These are phyloP conservation scores for Thumatha senex DNA, from an alignment of 2,888 invertebrate genomes.

Conservation along the genomic window DNA sequence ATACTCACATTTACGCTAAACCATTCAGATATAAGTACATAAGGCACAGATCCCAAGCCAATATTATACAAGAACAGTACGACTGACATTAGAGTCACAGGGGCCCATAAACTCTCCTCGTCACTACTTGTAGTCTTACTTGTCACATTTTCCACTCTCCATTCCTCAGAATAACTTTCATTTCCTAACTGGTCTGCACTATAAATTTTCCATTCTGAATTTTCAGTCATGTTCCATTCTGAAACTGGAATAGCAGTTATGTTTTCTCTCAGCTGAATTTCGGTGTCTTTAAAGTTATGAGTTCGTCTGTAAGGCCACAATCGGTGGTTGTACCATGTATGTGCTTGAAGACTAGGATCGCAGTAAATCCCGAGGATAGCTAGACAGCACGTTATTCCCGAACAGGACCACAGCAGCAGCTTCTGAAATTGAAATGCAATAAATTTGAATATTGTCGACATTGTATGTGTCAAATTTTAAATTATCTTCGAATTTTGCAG, in stretches of 20 bases:
- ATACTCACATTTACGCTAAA: slow-evolving; percentile 74
- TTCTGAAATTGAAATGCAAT: slow-evolving; percentile 46
- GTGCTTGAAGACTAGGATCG: slow-evolving; percentile 64
- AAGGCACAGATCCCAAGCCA: slow-evolving; percentile 77
- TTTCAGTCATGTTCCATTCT: slow-evolving; percentile 27
- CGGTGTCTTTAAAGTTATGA: slow-evolving; percentile 40
- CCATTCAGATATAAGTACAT: slow-evolving; percentile 70
- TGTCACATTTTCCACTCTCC: slow-evolving; percentile 41
- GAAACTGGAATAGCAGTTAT: slow-evolving; percentile 19
- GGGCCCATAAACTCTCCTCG: slow-evolving; percentile 59
- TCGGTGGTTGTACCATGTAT: slow-evolving; percentile 64
- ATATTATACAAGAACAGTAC: slow-evolving; percentile 73
- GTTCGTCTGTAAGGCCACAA: slow-evolving; percentile 57
- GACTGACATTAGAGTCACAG: slow-evolving; percentile 64
- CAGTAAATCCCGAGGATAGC: slow-evolving; percentile 70
- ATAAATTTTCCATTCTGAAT: slow-evolving; percentile 38
- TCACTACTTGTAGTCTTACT: slow-evolving; percentile 33
- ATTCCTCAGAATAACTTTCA: slow-evolving; percentile 38
- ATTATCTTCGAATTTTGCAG: too few species aligned
- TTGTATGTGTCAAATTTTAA: too few species aligned
- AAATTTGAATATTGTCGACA: not conserved
- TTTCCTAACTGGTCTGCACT: slow-evolving; percentile 38
- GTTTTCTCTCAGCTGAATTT: slow-evolving; percentile 33
- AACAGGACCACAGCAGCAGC: slow-evolving; percentile 70
- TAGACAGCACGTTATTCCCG: slow-evolving; percentile 72